These are phyloP conservation scores for Nothocercus nigrocapillus DNA, from an alignment of 2,113 vertebrate species.

Conservation along the genomic window DNA sequence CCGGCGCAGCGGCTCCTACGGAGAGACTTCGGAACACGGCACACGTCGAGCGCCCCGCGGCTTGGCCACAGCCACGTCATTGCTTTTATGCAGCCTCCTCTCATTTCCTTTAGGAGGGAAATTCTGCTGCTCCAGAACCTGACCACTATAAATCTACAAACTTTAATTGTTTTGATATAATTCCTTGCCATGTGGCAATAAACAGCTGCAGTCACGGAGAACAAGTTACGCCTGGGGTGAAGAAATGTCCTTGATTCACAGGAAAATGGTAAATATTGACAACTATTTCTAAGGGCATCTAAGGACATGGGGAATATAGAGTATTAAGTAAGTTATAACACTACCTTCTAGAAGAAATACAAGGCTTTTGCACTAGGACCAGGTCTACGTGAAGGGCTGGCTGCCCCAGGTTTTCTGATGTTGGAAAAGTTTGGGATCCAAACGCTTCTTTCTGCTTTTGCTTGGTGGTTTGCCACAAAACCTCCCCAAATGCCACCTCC, in stretches of 20 bases:
- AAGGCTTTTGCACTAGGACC: rapidly evolving
- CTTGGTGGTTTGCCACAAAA: background rate
- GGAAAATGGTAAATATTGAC: background rate
- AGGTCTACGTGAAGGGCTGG: background rate
- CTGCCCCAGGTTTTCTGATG: background rate
- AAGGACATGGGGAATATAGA: background rate
- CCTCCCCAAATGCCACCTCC: background rate
- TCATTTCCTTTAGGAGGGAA: background rate
- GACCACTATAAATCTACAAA: background rate
- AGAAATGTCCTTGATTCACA: background rate
- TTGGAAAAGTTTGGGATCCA: background rate
- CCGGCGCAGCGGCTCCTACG: too few species aligned
- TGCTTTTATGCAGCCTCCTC: background rate
- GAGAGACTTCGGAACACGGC: background rate
- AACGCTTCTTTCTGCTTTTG: background rate
- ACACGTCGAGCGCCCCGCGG: background rate
- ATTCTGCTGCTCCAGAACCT: background rate
- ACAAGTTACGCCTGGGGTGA: background rate
- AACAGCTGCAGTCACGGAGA: too few species aligned
- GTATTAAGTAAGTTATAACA: background rate
- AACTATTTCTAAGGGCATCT: too few species aligned
- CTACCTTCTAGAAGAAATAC: background rate
- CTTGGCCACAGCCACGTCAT: background rate
- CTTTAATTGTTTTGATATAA: background rate
- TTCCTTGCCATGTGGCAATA: too few species aligned